Evolutionary conservation across 1,140 invertebrate species (phyloP), one percentile per base, ranked within the genome.

Genomic region (Drosophila kepulauana): DNA sequence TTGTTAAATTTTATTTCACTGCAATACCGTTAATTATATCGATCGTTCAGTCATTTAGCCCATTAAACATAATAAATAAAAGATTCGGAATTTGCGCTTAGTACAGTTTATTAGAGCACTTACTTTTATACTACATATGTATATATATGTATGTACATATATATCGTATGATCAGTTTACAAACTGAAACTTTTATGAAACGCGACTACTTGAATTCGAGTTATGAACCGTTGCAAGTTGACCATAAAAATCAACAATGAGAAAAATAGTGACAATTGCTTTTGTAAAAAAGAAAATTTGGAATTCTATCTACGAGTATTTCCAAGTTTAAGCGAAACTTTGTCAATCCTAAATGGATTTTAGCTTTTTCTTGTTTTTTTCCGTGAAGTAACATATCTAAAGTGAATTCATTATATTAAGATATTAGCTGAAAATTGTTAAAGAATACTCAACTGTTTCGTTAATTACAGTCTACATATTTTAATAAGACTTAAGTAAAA

Each of bases 121-220:
- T 33, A 33, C 1, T 5, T 33, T 5, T 33, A 25, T 25, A 25
- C 20, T 25, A 25, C 20, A 25, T 25, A 25, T 33, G 8, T 33
- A 3, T 41, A 10, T 0, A 20, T 20, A 3, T 3, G 0, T 16
- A 16, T 16, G n/a, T n/a, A n/a, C n/a, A 16, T 16, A 1, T 20
- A 20, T 20, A 20, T 20, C 16, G 8, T 10, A 41, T 13, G 41
- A 43, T 43, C 41, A 13, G 41, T 43, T 43, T 38, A 38, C 35
- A 7, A 38, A 10, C 35, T 38, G 7, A 38, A 25, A 25, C 20
- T 38, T n/a, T 13, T 3, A 13, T 43, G 41, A 13, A 43, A 43
- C n/a, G 41, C 41, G 41, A 43, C 41, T 43, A 43, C 41, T n/a
- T 13, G 41, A 43, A 43, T 43, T n/a, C 41, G n/a, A 43, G 11